A percentile compares a stretch with the other conserved stretches of the same genome.
Evolutionary conservation across 2,113 vertebrate species (phyloP).

Genomic region (Mirounga angustirostris): DNA sequence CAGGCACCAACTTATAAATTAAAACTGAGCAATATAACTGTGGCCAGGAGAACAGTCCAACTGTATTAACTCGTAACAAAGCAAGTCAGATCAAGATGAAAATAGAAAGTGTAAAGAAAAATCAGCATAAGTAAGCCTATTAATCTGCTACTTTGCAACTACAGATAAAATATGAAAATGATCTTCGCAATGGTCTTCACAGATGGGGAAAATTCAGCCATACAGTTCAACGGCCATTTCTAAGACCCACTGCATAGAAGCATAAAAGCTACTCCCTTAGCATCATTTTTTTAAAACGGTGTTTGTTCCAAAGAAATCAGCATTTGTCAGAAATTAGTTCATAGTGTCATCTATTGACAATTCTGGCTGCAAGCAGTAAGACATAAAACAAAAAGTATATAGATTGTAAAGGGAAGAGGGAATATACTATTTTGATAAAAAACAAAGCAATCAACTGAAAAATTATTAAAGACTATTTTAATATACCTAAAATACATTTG

Average conservation of each 20-base stretch:
- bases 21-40: constrained; percentile 4
- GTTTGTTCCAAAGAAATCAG: background rate
- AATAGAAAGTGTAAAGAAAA: background rate
- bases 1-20: background rate
- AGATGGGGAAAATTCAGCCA: background rate
- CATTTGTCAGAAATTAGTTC: background rate
- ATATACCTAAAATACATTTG: too few species aligned
- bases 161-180: background rate
- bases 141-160: background rate
- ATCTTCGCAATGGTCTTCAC: background rate
- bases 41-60: background rate
- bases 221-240: background rate
- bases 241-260: background rate
- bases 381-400: background rate
- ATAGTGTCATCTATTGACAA: background rate
- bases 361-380: background rate
- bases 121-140: background rate
- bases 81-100: background rate
- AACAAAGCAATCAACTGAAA: background rate
- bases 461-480: background rate
- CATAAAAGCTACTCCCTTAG: background rate
- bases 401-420: background rate
- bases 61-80: background rate
- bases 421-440: background rate
- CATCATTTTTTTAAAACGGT: background rate